Base-by-base conservation (phyloP, 1,140 invertebrate species). In the Zaprionus lachaisei region DNA sequence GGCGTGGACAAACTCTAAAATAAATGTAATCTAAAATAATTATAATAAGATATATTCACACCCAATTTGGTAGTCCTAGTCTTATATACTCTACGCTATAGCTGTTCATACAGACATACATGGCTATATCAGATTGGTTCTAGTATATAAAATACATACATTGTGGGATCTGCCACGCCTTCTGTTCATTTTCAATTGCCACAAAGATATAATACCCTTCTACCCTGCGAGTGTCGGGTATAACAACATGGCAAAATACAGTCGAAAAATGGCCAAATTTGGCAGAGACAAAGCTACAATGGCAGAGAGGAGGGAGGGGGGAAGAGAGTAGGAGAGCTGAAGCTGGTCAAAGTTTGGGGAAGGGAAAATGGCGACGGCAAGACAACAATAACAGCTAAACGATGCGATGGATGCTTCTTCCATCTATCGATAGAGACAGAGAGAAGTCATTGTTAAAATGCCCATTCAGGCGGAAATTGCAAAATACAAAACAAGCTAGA, bases 391-490 rank as follows among this genome's bases (percentile, higher is more conserved):
- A 49, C 37, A 72, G 22, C 47, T 37, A 58, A 71, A 65, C 26
- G 20, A 22, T 20, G 31, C 37, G 47, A 70, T 47, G 22, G 57
- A 24, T 34, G 26, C 28, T 57, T 31, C 17, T 20, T 37, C 20
- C 17, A 24, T 61, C 22, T 61, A 2, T 11, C 26, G 15, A n/a
- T n/a, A 63, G 41, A 24, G 26, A 24, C 14, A 24, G 22, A 51
- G 24, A 49, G 37, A 22, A 31, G 49, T 38, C 74, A 73, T 80
- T 69, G 74, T 73, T 69, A 56, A 77, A 77, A 80, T 77, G 69
- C 58, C 61, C 49, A 77, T 73, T 80, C 60, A 80, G 72, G 54
- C 62, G 74, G 15, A 80, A 73, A 73, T 77, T 72, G 64, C 44
- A 60, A 77, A 80, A 73, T 65, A 77, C 61, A 72, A 66, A 72